These are phyloP conservation scores for Stramonita haemastoma DNA, from an alignment of 2,888 invertebrate species.

Conservation along the genomic window DNA sequence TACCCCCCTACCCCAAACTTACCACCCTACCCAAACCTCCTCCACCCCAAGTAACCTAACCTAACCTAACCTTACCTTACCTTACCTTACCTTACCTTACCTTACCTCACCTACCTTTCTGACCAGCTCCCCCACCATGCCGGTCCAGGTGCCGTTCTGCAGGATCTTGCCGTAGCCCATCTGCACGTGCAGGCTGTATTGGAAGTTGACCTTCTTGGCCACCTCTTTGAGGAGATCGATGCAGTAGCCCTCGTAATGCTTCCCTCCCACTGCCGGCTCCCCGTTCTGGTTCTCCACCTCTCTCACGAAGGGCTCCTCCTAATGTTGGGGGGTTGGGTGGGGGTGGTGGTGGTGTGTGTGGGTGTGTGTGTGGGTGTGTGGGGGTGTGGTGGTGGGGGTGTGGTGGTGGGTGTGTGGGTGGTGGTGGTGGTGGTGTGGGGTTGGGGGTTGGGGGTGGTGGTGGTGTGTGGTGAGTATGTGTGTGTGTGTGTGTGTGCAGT, in stretches of 20 bases:
- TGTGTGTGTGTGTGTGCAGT: not conserved
- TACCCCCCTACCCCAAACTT: not conserved
- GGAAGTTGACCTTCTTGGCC: slow-evolving; percentile 87
- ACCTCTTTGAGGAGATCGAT: slow-evolving; percentile 92
- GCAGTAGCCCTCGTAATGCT: slow-evolving; percentile 85
- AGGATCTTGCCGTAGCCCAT: slow-evolving; percentile 85
- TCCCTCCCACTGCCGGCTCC: slow-evolving; percentile 78
- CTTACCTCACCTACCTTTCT: slow-evolving; percentile 60
- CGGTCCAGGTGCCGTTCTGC: slow-evolving; percentile 69
- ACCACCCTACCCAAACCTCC: too few relatives aligned
- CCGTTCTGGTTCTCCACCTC: slow-evolving; percentile 63
- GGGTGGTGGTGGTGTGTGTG: too few relatives aligned
- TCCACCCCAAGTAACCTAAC: too few relatives aligned
- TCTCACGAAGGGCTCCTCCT: slow-evolving; percentile 63
- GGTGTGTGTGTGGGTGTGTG: too few relatives aligned
- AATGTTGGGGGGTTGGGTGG: too few relatives aligned
- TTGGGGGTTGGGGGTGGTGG: too few relatives aligned
- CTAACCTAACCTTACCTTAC: too few relatives aligned
- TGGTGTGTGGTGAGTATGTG: not conserved
- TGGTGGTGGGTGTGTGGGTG: too few relatives aligned
- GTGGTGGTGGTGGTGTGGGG: too few relatives aligned
- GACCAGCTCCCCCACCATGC: slow-evolving; percentile 75
- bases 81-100: too few relatives aligned
- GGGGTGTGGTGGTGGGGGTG: too few relatives aligned
- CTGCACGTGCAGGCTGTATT: slow-evolving; percentile 82